A percentile compares a stretch with the other conserved stretches of the same genome.
These are phyloP conservation scores for Cephalotes varians DNA, from an alignment of 2,888 invertebrate genomes.

Conservation along the genomic window DNA sequence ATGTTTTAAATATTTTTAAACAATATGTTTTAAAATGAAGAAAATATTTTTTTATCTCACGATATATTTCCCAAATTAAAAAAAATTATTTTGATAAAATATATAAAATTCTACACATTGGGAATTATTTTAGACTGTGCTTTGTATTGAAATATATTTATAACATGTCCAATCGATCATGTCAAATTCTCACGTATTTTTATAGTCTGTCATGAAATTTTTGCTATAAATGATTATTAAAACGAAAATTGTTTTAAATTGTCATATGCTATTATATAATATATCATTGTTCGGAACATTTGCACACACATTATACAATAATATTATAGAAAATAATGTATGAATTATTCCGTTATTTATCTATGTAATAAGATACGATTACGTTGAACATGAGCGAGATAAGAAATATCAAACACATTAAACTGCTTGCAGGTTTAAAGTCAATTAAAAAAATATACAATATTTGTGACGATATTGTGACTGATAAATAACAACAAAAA, in stretches of 20 bases:
- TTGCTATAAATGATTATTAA: not conserved
- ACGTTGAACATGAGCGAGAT: slow-evolving; percentile 79
- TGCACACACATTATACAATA: not conserved
- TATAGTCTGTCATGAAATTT: slow-evolving; percentile 64
- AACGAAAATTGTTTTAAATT: not conserved
- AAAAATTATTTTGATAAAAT: too few species aligned
- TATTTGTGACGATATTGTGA: slow-evolving; percentile 1
- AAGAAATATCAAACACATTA: slow-evolving; percentile 75
- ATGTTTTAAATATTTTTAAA: not conserved
- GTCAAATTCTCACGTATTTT: slow-evolving; percentile 74
- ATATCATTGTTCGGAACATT: not conserved
- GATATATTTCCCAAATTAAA: not conserved
- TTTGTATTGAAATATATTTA: too few species aligned
- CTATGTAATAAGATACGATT: slow-evolving; percentile 81
- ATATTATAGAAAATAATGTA: slow-evolving; percentile 33
- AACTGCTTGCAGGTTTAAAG: slow-evolving; percentile 64
- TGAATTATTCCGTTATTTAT: slow-evolving; percentile 74
- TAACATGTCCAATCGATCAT: slow-evolving; percentile 69
- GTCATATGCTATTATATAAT: not conserved
- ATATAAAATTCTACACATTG: too few species aligned
- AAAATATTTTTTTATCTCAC: not conserved
- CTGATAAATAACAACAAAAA: too few species aligned
- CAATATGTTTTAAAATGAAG: not conserved
- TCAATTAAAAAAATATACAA: slow-evolving; percentile 66
- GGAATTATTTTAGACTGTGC: too few species aligned